Percentiles rank a stretch among this genome's conserved stretches.
Evolutionary conservation across 2,797 vertebrate genomes (phyloP).

Genomic region (Arrhamphus sclerolepis): DNA sequence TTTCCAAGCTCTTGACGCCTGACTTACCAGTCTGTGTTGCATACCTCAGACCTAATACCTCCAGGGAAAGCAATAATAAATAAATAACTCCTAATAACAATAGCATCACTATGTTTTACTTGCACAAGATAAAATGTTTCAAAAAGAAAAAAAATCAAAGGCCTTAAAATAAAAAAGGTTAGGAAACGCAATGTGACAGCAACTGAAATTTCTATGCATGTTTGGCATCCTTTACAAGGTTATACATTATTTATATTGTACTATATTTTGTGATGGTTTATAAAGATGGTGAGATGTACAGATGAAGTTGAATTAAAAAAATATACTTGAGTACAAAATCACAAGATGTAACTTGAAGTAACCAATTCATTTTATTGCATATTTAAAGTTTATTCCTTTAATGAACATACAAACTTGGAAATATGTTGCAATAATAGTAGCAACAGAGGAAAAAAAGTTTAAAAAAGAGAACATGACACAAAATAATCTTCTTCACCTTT

Average conservation of each 20-base stretch:
- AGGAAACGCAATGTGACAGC: slow-evolving; percentile 20
- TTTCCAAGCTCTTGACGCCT: background rate
- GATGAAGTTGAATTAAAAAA: slow-evolving; percentile 57
- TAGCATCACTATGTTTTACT: background rate
- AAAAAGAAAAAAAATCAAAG: slow-evolving; percentile 15
- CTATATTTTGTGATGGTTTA: slow-evolving; percentile 14
- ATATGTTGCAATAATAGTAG: slow-evolving; percentile 28
- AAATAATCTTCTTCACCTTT: slow-evolving; percentile 6
- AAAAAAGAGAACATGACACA: slow-evolving; percentile 13
- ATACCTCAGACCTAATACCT: background rate
- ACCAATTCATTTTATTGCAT: slow-evolving; percentile 21
- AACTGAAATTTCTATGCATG: slow-evolving; percentile 8
- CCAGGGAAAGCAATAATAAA: background rate
- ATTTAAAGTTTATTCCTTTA: slow-evolving; percentile 35
- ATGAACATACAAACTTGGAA: slow-evolving; percentile 25
- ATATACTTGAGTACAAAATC: slow-evolving; percentile 64
- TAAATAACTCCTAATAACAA: background rate
- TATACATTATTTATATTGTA: slow-evolving; percentile 11
- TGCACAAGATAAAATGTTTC: too few species aligned
- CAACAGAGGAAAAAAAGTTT: slow-evolving; percentile 3
- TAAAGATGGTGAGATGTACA: slow-evolving; percentile 33
- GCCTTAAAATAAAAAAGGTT: slow-evolving; percentile 20
- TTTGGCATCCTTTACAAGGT: slow-evolving; percentile 14
- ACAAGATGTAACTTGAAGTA: slow-evolving; percentile 28
- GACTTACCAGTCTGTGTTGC: background rate